These are phyloP conservation scores for Calliphora vomitoria DNA, from an alignment of 2,888 invertebrate genomes.

Conservation along the genomic window DNA sequence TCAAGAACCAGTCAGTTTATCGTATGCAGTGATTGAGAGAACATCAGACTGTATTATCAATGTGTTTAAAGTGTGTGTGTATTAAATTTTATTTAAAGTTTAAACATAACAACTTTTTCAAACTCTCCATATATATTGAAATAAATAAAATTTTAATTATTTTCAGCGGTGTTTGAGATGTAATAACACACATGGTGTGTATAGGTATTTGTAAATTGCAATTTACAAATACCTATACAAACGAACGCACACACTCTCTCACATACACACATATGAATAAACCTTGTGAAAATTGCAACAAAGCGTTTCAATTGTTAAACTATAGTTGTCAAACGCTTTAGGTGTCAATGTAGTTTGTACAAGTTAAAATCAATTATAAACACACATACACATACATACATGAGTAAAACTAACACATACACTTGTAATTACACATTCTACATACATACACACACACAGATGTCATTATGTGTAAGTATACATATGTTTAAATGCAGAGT, in stretches of 20 bases:
- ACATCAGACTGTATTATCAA: too few relatives aligned
- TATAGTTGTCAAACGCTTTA: slow-evolving; percentile 75
- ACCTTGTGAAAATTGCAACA: slow-evolving; percentile 60
- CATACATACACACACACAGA: not conserved
- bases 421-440: not conserved
- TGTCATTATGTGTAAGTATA: not conserved
- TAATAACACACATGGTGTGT: slow-evolving; percentile 8
- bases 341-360: slow-evolving; percentile 75
- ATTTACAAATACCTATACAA: slow-evolving; percentile 36
- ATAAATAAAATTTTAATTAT: too few relatives aligned
- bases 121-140: too few relatives aligned
- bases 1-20: too few relatives aligned
- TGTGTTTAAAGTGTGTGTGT: too few relatives aligned
- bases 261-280: not conserved
- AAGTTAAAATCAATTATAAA: slow-evolving; percentile 73
- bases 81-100: too few relatives aligned
- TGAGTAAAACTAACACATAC: not conserved
- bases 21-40: too few relatives aligned
- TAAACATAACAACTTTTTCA: too few relatives aligned
- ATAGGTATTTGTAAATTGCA: not conserved
- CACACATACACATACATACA: slow-evolving; percentile 22
- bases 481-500: slow-evolving; percentile 13
- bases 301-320: slow-evolving; percentile 73
- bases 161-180: not conserved
- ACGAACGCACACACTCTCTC: slow-evolving; percentile 16